Percentiles rank a stretch among this genome's conserved stretches.
Evolutionary conservation across 2,888 invertebrate species (phyloP).

Genomic region (Euplexia lucipara): DNA sequence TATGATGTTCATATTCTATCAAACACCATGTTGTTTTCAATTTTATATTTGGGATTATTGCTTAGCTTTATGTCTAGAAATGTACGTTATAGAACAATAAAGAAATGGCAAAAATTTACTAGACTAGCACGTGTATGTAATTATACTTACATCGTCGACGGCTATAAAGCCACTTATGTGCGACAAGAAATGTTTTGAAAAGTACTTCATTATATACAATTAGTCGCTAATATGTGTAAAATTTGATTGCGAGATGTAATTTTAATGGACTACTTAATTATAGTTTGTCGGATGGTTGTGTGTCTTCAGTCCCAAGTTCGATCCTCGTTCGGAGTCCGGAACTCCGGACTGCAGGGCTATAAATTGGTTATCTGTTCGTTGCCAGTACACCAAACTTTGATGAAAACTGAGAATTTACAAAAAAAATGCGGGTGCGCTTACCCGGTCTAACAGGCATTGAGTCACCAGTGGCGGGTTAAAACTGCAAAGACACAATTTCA

Average conservation of each 20-base stretch:
- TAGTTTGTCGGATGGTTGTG: background rate
- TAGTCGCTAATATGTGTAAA: slow-evolving; percentile 27
- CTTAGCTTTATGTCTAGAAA: background rate
- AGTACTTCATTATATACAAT: slow-evolving; percentile 45
- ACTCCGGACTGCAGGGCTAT: background rate
- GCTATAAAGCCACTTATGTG: slow-evolving; percentile 16
- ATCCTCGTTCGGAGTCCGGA: slow-evolving; percentile 5
- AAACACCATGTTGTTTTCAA: too few relatives aligned
- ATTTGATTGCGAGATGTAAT: slow-evolving; percentile 28
- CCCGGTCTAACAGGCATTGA: too few relatives aligned
- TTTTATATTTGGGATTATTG: too few relatives aligned
- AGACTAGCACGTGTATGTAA: slow-evolving; percentile 23
- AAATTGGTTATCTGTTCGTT: too few relatives aligned
- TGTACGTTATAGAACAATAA: background rate
- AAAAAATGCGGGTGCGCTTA: too few relatives aligned
- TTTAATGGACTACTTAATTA: slow-evolving; percentile 18
- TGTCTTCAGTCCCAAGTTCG: slow-evolving; percentile 25
- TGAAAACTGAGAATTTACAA: too few relatives aligned
- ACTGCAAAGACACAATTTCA: too few relatives aligned
- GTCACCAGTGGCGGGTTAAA: too few relatives aligned
- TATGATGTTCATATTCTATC: too few relatives aligned
- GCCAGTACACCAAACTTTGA: too few relatives aligned
- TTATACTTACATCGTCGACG: slow-evolving; percentile 34
- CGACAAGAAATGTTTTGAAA: slow-evolving; percentile 28
- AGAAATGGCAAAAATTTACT: background rate